Percentiles rank a stretch among this genome's conserved stretches.
These are phyloP conservation scores for Anguilla obscura DNA, from an alignment of 2,797 vertebrate species.

Conservation along the genomic window DNA sequence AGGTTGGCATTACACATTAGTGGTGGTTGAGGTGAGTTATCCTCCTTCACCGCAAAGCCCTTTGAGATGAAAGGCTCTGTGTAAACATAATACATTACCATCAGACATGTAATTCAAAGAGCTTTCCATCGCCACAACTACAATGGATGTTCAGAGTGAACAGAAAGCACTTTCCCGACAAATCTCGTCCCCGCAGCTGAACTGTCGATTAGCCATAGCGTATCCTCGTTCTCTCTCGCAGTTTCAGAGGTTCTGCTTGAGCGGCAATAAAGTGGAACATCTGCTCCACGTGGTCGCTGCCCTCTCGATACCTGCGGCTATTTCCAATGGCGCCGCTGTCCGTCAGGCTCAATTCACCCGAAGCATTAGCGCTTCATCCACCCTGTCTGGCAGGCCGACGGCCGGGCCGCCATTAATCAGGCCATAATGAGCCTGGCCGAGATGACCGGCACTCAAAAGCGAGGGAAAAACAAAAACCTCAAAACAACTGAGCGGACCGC, in stretches of 20 bases:
- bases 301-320: not conserved
- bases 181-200: not conserved
- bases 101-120: not conserved
- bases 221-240: not conserved
- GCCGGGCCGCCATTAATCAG: not conserved
- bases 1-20: not conserved
- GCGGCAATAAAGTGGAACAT: not conserved
- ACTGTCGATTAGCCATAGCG: not conserved
- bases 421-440: not conserved
- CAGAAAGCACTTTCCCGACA: not conserved
- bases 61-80: not conserved
- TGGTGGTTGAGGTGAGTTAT: not conserved
- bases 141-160: not conserved
- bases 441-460: not conserved
- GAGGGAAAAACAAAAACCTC: not conserved
- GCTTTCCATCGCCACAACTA: not conserved
- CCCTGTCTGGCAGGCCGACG: not conserved
- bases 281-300: not conserved
- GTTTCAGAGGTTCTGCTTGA: not conserved
- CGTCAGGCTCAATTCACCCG: not conserved
- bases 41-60: not conserved
- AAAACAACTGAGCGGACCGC: not conserved
- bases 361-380: not conserved
- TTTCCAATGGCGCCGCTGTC: not conserved
- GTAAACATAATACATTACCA: not conserved